Percentiles rank a stretch among this genome's conserved stretches.
Conservation (phyloP, 2,113 vertebrate genomes). For the Tor tambroides region DNA sequence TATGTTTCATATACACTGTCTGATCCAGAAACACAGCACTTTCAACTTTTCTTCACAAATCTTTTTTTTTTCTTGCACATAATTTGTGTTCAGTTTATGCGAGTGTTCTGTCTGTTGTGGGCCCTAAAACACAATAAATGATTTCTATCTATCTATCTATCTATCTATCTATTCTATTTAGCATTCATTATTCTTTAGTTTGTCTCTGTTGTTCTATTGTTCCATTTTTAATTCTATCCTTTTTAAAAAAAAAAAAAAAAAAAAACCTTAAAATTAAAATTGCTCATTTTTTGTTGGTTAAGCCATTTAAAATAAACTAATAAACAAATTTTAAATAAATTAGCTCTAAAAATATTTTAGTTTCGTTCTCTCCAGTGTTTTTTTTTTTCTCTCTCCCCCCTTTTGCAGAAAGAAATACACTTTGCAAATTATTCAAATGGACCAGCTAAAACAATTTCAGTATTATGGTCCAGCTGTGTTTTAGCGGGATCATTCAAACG, state of each 20-base stretch:
- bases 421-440: slow-evolving; percentile 61
- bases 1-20: slow-evolving; percentile 39
- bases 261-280: too few species aligned
- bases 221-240: neutral
- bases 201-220: neutral
- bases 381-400: neutral
- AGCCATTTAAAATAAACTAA: too few species aligned
- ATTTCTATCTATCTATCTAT: neutral
- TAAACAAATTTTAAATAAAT: neutral
- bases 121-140: neutral
- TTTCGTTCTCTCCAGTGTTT: neutral
- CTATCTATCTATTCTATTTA: neutral
- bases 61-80: neutral
- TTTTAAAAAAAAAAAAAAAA: too few species aligned
- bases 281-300: too few species aligned
- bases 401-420: neutral
- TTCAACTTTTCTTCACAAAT: neutral
- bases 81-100: neutral
- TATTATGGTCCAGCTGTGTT: neutral
- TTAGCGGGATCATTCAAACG: neutral
- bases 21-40: slow-evolving; percentile 9
- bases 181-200: neutral
- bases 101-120: neutral
- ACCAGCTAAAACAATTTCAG: slow-evolving; percentile 62
- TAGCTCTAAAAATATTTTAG: neutral